A percentile compares a stretch with the other conserved stretches of the same genome.
phyloP scores from a whole-genome alignment of 2,888 invertebrate species.

The Eretmocerus hayati region DNA sequence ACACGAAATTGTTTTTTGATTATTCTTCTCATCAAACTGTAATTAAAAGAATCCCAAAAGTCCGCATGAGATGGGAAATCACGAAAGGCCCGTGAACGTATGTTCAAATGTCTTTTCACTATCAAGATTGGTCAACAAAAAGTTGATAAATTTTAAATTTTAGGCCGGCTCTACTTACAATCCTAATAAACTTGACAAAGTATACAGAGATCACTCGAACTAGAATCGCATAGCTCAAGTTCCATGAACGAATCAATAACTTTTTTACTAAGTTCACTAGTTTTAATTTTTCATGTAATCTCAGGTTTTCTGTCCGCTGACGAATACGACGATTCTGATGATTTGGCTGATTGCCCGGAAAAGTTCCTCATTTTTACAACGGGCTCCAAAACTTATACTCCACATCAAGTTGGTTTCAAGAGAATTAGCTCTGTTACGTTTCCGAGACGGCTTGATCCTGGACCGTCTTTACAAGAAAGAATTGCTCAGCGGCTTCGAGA shows the following conservation, averaged over 20 bases:
- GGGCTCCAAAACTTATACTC: constrained; percentile 75
- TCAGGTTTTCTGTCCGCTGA: constrained; percentile 34
- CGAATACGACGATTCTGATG: constrained; percentile 44
- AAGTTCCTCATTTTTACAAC: constrained; percentile 78
- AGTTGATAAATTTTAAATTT: too few species aligned
- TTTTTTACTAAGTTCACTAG: too few species aligned
- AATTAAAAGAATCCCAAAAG: not conserved
- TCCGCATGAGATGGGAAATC: too few species aligned
- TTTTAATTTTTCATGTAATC: constrained; percentile 2
- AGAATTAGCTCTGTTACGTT: constrained; percentile 64
- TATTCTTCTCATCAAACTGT: not conserved
- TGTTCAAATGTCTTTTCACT: too few species aligned
- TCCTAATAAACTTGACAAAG: too few species aligned
- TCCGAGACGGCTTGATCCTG: constrained; percentile 61
- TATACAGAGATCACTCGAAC: too few species aligned
- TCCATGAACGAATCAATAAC: too few species aligned
- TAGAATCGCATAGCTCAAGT: too few species aligned
- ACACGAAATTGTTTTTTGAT: not conserved
- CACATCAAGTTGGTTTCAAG: constrained; percentile 78
- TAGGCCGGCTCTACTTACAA: too few species aligned
- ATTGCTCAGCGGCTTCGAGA: constrained; percentile 55
- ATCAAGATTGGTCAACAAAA: too few species aligned
- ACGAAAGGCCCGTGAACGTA: too few species aligned
- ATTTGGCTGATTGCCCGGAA: constrained; percentile 53
- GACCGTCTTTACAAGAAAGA: constrained; percentile 61